Percentiles rank a stretch among this genome's conserved stretches.
These are phyloP conservation scores for Tamandua tetradactyla DNA, from an alignment of 2,797 vertebrate genomes.

Conservation along the genomic window DNA sequence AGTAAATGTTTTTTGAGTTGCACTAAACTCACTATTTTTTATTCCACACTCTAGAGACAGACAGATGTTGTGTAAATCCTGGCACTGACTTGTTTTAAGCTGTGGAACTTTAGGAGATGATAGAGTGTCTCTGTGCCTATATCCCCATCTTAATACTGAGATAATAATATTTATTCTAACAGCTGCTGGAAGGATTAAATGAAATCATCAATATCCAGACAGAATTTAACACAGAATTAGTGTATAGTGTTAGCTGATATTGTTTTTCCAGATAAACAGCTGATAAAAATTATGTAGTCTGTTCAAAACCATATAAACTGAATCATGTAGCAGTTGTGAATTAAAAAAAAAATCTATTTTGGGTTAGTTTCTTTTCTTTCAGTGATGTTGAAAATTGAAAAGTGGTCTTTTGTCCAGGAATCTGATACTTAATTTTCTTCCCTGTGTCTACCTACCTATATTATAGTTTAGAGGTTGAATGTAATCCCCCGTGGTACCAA, in stretches of 20 bases:
- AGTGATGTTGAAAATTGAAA: not conserved
- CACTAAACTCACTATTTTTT: not conserved
- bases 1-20: not conserved
- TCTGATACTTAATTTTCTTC: not conserved
- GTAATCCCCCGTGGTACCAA: rapidly evolving
- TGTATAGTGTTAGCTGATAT: not conserved
- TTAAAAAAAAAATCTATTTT: not conserved
- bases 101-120: not conserved
- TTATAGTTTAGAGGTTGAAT: not conserved
- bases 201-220: rapidly evolving
- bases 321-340: rapidly evolving
- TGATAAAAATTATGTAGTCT: not conserved
- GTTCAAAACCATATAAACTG: not conserved
- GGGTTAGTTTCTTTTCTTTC: not conserved
- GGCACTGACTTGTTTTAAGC: not conserved
- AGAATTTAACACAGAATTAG: not conserved
- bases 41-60: not conserved
- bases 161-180: rapidly evolving
- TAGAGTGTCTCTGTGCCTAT: not conserved
- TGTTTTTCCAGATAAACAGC: not conserved
- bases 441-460: not conserved
- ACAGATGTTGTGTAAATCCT: not conserved
- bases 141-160: not conserved
- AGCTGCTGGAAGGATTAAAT: rapidly evolving
- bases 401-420: not conserved